Percentiles rank a stretch among this genome's conserved stretches.
These are phyloP conservation scores for Tipula confusa DNA, from an alignment of 2,888 invertebrate species.

Conservation along the genomic window DNA sequence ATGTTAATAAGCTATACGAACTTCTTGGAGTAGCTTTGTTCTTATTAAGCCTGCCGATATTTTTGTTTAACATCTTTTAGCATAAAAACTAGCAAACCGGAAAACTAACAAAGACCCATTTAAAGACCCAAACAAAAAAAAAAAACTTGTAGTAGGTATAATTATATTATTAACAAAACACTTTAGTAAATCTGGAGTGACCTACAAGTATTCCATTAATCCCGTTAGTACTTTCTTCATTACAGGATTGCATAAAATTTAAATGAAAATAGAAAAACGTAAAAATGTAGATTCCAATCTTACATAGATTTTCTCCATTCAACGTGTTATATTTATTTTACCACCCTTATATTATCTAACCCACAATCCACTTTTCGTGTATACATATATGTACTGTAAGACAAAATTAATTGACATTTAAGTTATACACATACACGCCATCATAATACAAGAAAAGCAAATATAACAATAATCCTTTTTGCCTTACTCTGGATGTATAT, in stretches of 20 bases:
- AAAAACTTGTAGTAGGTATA: no score
- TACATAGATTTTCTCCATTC: not conserved
- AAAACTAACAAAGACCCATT: no score
- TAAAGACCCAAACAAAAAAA: no score
- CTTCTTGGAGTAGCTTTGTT: no score
- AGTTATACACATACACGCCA: not conserved
- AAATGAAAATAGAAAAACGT: not conserved
- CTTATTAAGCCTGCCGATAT: no score
- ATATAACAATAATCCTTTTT: not conserved
- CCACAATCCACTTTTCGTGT: not conserved
- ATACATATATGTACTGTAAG: not conserved
- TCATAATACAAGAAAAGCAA: not conserved
- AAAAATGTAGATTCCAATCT: not conserved
- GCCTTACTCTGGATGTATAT: not conserved
- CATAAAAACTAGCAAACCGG: no score
- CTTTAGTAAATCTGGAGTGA: no score
- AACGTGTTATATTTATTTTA: not conserved
- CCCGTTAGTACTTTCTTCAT: no score
- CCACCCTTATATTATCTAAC: not conserved
- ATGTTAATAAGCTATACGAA: no score
- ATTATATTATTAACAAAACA: no score
- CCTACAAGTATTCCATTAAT: no score
- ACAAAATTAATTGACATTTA: constrained; percentile 8
- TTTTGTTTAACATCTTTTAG: no score
- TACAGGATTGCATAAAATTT: not conserved